Evolutionary conservation across 2,113 vertebrate species (phyloP), one percentile per base, ranked within the genome.

Genomic region (Gambusia holbrooki): DNA sequence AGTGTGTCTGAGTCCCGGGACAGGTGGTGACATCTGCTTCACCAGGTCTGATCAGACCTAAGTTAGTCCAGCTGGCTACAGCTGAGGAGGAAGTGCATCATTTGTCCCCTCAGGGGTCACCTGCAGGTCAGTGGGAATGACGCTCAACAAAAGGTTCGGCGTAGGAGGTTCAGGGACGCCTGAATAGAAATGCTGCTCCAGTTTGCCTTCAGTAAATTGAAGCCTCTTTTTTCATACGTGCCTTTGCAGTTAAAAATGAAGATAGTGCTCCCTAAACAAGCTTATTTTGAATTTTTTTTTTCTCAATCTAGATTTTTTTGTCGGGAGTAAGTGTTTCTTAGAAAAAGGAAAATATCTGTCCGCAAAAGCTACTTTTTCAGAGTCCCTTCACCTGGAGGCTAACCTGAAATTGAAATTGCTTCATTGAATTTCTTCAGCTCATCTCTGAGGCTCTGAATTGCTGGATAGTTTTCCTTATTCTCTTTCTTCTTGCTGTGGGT

Each of bases 31-130:
- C 87, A 86, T 86, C 81, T 82, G 81, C 73, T 62, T 69, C 67
- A 66, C 70, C 73, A 69, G 76, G 81, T 92, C 84, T 80, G 71
- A 78, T 80, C 73, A 83, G 83, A 82, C 7, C 51, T 42, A 68
- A 63, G 64, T 84, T 32, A 60, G 66, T 71, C 77, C 87, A 92
- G 87, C 82, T 93, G 92, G 89, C 81, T 87, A 86, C 87, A 93
- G 89, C 84, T 88, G 82, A 88, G 88, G 80, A 85, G 89, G 87
- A 92, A 92, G 85, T 87, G 84, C 87, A 90, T 87, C 70, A 90
- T 92, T 92, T 91, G 74, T 75, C 86, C 81, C 69, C 19, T 28
- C 22, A n/a, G 51, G 2, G 91, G 91, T 92, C 91, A 93, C 29
- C 33, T 33, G 22, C 68, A 85, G 93, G 92, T 93, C 91, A 80